phyloP scores from a whole-genome alignment of 2,797 vertebrate genomes.

The Enteromius paludinosus region DNA sequence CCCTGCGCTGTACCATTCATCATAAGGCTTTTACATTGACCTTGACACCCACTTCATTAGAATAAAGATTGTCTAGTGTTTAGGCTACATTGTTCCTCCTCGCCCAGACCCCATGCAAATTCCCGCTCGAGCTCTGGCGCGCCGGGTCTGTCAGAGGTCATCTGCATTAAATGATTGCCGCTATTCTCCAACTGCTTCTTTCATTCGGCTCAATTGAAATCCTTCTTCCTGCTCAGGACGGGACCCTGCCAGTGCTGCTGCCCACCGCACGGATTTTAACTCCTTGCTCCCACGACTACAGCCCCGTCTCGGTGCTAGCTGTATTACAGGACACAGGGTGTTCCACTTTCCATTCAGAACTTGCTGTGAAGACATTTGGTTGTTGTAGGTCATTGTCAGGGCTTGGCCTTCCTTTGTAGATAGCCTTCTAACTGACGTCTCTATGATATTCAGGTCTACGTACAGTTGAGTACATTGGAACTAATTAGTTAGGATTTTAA shows the following conservation, averaged over 20 bases:
- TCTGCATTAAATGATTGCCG: constrained; percentile 90
- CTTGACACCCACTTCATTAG: constrained; percentile 98
- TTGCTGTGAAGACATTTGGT: neutral
- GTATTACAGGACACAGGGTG: neutral
- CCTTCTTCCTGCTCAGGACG: constrained; percentile 6
- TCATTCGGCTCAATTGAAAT: constrained; percentile 86
- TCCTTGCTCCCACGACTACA: neutral
- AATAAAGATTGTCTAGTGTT: constrained; percentile 98
- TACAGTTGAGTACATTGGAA: neutral
- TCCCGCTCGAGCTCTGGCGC: constrained; percentile 83
- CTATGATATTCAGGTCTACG: neutral
- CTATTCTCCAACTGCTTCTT: constrained; percentile 89
- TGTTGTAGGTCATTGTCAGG: neutral
- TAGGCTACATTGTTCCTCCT: constrained; percentile 91
- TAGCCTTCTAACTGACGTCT: neutral
- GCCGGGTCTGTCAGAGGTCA: constrained; percentile 87
- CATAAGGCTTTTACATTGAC: constrained; percentile 91
- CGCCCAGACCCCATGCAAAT: constrained; percentile 89
- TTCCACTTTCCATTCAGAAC: neutral
- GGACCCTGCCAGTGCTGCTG: neutral
- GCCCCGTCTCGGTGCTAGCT: neutral
- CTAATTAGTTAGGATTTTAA: neutral
- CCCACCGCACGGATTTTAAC: neutral
- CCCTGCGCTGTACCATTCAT: constrained; percentile 88
- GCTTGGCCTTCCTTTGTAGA: neutral